Evolutionary conservation across 1,140 invertebrate genomes (phyloP).

Genomic region (Drosophila pachea): DNA sequence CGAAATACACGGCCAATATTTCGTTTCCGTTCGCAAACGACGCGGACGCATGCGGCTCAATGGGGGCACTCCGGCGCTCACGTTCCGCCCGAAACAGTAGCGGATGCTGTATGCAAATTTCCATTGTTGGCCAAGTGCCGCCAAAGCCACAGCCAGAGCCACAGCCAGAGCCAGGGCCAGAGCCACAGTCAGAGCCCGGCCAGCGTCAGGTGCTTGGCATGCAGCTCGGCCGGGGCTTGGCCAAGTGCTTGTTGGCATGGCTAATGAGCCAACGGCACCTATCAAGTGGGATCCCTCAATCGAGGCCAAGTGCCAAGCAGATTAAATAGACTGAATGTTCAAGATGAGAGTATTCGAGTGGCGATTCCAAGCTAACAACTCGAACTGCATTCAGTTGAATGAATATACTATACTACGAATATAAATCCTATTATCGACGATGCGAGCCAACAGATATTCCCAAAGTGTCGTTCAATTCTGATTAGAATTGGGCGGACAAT

Average conservation of each 20-base stretch:
- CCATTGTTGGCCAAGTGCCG: constrained; percentile 53
- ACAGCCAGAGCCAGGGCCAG: too few species aligned
- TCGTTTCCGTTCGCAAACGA: constrained; percentile 56
- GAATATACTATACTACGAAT: too few species aligned
- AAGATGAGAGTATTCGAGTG: constrained; percentile 36
- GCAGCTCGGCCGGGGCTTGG: constrained; percentile 57
- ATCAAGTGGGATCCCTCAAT: constrained; percentile 68
- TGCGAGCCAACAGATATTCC: too few species aligned
- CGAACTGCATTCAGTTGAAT: too few species aligned
- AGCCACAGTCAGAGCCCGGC: not conserved
- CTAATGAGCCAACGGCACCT: constrained; percentile 58
- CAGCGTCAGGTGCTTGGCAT: constrained; percentile 50
- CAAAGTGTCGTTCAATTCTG: too few species aligned
- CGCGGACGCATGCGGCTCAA: constrained; percentile 21
- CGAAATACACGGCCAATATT: constrained; percentile 44
- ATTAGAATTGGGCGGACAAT: too few species aligned
- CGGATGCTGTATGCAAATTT: constrained; percentile 76
- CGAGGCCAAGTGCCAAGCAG: constrained; percentile 60
- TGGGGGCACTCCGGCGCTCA: constrained; percentile 42
- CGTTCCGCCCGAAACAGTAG: constrained; percentile 61
- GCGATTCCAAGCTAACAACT: too few species aligned
- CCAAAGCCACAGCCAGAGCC: constrained; percentile 43
- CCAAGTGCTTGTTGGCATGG: constrained; percentile 71
- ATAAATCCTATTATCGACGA: too few species aligned
- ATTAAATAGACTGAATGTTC: constrained; percentile 47